Conservation (phyloP, 2,113 vertebrate species). For the Poicephalus meyeri region DNA sequence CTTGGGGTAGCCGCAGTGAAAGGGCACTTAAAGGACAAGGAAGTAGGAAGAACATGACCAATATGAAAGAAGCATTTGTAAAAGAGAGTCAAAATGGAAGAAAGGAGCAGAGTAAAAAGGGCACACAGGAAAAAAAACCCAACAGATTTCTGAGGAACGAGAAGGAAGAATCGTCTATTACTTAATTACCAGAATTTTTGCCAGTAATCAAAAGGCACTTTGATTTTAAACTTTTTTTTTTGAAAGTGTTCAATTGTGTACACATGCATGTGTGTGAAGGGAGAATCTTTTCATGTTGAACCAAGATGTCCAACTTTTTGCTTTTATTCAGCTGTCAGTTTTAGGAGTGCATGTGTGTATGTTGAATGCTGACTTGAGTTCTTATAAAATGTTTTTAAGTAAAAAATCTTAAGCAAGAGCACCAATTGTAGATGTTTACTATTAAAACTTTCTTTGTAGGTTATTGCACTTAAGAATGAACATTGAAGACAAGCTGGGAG, state of each 20-base stretch:
- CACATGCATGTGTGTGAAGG: not conserved
- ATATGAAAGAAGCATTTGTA: not conserved
- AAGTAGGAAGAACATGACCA: not conserved
- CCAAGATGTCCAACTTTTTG: not conserved
- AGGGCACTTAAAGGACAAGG: not conserved
- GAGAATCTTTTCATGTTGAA: not conserved
- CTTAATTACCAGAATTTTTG: not conserved
- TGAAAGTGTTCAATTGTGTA: not conserved
- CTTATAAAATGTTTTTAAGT: slow-evolving; percentile 25
- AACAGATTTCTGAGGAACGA: not conserved
- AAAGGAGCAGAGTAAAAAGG: not conserved
- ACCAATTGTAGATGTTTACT: slow-evolving; percentile 73
- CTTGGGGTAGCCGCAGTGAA: not conserved
- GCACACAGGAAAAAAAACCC: not conserved
- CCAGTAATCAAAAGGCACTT: not conserved
- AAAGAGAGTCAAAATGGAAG: not conserved
- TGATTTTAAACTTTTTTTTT: not conserved
- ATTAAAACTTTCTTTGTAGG: slow-evolving; percentile 79
- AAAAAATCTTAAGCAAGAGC: slow-evolving; percentile 35
- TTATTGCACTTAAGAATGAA: slow-evolving; percentile 92
- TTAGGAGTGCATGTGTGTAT: not conserved
- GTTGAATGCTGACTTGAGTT: not conserved
- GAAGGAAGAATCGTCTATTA: not conserved
- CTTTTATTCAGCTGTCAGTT: not conserved
- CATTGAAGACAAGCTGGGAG: slow-evolving; percentile 95